phyloP scores from a whole-genome alignment of 1,140 invertebrate species.

The Papilio polytes region DNA sequence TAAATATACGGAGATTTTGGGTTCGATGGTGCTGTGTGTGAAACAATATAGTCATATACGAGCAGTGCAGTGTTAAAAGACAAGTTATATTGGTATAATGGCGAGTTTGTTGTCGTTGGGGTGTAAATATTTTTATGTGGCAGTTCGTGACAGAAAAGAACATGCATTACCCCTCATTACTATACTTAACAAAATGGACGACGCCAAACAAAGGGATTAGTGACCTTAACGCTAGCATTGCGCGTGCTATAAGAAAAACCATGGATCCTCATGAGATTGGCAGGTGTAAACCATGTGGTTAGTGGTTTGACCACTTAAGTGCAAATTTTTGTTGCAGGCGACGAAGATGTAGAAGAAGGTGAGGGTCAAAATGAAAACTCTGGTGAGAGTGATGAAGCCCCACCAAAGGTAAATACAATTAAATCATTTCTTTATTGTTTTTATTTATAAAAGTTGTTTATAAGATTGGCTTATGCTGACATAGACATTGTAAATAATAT shows the following conservation, averaged over 20 bases:
- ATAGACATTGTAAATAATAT: constrained; percentile 7
- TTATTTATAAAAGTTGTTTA: constrained; percentile 2
- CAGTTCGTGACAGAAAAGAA: constrained; percentile 83
- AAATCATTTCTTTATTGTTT: constrained; percentile 4
- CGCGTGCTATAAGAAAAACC: constrained; percentile 59
- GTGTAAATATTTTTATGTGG: constrained; percentile 83
- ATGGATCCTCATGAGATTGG: constrained; percentile 50
- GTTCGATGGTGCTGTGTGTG: constrained; percentile 52
- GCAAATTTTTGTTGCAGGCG: constrained; percentile 84
- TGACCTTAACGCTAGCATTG: constrained; percentile 77
- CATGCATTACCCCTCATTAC: constrained; percentile 84
- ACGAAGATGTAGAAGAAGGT: constrained; percentile 88
- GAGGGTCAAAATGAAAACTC: constrained; percentile 88
- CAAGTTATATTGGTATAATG: constrained; percentile 52
- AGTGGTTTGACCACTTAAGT: constrained; percentile 75
- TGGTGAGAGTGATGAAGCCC: constrained; percentile 89
- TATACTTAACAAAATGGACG: constrained; percentile 88
- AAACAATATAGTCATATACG: constrained; percentile 40
- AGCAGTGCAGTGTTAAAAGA: constrained; percentile 44
- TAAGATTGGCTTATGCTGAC: not conserved
- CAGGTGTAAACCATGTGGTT: constrained; percentile 55
- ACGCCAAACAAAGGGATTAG: constrained; percentile 88
- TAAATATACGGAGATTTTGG: constrained; percentile 79
- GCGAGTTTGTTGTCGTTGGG: constrained; percentile 69
- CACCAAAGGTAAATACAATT: constrained; percentile 77